phyloP scores from a whole-genome alignment of 2,113 vertebrate genomes.

The Dicaeum eximium region DNA sequence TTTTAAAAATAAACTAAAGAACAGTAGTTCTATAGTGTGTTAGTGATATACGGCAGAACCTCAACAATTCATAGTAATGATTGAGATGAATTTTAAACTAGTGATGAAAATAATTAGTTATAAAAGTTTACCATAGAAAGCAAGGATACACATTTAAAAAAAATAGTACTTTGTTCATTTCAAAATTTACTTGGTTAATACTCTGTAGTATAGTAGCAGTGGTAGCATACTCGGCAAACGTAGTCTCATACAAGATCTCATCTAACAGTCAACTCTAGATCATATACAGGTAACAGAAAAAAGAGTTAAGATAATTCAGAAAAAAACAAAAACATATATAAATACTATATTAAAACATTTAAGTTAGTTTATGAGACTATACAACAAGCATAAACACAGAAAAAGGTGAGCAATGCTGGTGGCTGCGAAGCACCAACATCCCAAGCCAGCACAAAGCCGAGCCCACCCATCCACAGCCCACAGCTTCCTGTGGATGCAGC shows the following conservation, averaged over 20 bases:
- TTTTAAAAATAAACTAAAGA: background rate
- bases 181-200: slow-evolving; percentile 49
- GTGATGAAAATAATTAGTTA: slow-evolving; percentile 2
- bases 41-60: background rate
- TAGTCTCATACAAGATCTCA: slow-evolving; percentile 35
- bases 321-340: slow-evolving; percentile 39
- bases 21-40: background rate
- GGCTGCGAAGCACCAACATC: background rate
- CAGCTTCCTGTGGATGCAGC: background rate
- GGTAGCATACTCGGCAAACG: background rate
- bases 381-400: slow-evolving; percentile 40
- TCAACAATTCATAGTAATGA: background rate
- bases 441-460: background rate
- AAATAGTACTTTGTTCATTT: slow-evolving; percentile 42
- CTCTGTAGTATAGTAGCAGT: slow-evolving; percentile 29
- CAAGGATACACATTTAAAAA: slow-evolving; percentile 5
- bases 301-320: background rate
- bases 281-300: slow-evolving; percentile 57
- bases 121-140: slow-evolving; percentile 25
- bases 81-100: background rate
- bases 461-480: background rate
- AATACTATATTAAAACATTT: slow-evolving; percentile 58
- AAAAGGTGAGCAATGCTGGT: background rate
- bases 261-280: slow-evolving; percentile 65
- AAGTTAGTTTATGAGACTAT: slow-evolving; percentile 57